These are phyloP conservation scores for Sebastes reedi DNA, from an alignment of 2,797 vertebrate species.

Conservation along the genomic window DNA sequence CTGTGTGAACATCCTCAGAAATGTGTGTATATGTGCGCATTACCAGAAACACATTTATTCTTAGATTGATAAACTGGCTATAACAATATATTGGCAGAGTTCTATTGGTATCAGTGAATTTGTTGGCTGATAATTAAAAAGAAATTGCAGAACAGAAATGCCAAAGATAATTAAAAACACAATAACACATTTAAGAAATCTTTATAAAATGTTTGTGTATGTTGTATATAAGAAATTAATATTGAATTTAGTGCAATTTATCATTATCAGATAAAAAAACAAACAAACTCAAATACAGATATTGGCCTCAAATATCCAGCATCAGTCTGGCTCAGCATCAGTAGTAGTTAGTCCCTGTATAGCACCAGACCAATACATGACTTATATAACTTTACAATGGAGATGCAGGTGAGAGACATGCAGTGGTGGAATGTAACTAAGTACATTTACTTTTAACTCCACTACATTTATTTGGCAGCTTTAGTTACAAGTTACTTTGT, in stretches of 20 bases:
- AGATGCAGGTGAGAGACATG: background rate
- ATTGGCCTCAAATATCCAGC: background rate
- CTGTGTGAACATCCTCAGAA: background rate
- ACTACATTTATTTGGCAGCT: no score
- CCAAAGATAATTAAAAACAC: background rate
- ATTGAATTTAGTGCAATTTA: background rate
- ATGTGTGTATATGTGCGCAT: background rate
- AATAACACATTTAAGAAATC: background rate
- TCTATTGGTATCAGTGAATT: background rate
- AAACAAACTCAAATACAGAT: background rate
- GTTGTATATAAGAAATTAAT: background rate
- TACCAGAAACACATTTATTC: background rate
- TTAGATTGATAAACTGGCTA: background rate
- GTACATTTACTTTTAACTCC: no score
- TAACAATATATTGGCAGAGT: background rate
- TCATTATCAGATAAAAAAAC: background rate
- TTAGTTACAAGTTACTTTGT: no score
- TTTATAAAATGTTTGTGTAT: background rate
- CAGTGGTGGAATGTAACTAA: no score
- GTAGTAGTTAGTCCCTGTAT: background rate
- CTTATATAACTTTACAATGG: background rate
- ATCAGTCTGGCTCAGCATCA: background rate
- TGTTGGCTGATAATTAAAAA: background rate
- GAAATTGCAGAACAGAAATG: background rate
- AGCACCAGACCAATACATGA: background rate